These are phyloP conservation scores for Paralvinella palmiformis DNA, from an alignment of 1,140 invertebrate genomes.

Conservation along the genomic window DNA sequence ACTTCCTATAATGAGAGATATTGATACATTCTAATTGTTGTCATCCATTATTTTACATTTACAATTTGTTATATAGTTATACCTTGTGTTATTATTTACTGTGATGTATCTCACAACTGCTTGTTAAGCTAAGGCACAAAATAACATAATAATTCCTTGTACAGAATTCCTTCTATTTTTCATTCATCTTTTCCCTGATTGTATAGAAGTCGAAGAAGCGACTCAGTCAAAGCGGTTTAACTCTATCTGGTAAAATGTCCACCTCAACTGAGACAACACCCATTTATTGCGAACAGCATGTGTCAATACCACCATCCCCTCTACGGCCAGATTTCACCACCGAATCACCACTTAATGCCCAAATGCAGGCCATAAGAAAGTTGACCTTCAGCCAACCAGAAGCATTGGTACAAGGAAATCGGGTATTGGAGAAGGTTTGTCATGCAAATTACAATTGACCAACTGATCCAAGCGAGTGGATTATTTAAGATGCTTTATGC, in stretches of 20 bases:
- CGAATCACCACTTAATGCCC: conserved; percentile 25
- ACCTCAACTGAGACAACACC: not conserved
- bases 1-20: no score
- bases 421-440: not conserved
- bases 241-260: not conserved
- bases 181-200: no score
- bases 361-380: conserved; percentile 14
- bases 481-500: no score
- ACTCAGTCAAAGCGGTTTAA: not conserved
- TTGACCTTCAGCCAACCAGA: conserved; percentile 8
- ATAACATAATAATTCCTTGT: no score
- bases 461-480: not conserved
- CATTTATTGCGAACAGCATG: not conserved
- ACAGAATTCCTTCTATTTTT: no score
- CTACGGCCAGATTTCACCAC: conserved; percentile 32
- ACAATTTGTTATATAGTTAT: no score
- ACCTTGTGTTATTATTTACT: no score
- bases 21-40: no score
- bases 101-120: no score
- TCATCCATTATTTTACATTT: no score
- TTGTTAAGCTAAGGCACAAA: no score
- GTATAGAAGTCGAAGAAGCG: conserved; percentile 8
- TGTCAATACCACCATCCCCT: conserved; percentile 29
- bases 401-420: not conserved
- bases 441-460: not conserved